Evolutionary conservation across 2,113 vertebrate genomes (phyloP), one percentile per base, ranked within the genome.

Genomic region (Thymallus thymallus): DNA sequence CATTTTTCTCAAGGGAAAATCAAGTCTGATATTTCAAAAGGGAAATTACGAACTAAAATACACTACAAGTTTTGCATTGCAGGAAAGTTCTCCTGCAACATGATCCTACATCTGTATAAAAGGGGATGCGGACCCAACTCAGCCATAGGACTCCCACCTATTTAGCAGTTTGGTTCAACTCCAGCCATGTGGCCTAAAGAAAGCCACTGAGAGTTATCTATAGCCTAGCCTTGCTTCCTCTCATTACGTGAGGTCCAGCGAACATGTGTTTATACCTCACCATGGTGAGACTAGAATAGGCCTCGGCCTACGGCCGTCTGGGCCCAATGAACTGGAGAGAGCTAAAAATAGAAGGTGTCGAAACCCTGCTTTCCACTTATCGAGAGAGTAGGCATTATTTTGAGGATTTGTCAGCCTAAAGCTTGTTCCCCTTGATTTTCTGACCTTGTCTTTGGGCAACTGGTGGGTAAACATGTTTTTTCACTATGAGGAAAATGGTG

Each of bases 281-380:
- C 29, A 65, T 24, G 30, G 26, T 30, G 5, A 65, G 26, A 23
- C 75, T 63, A 66, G 75, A 64, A 76, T 72, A 60, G 77, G 71
- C 65, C 64, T 72, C n/a, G 2, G 68, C 69, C 73, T 22, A 84
- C 46, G 55, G 67, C 41, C 13, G 80, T 76, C 75, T 80, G 64
- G 55, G 29, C 68, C 35, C 71, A 64, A 71, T 73, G 56, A 79
- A 73, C 23, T 41, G 35, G 75, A 48, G 76, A 68, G 12, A 45
- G 71, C 73, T 88, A 85, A 89, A 88, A 83, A 82, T 88, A 90
- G 89, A 80, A 75, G 9, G 22, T 0, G 58, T 70, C 55, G 77
- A 86, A 85, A 76, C 63, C 76, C 77, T 45, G 65, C 69, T 76
- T 89, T 88, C 84, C 77, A 66, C 79, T 85, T 71, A 75, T 75